Base-by-base conservation (phyloP, 2,888 invertebrate genomes). In the Zaprionus lineosus region DNA sequence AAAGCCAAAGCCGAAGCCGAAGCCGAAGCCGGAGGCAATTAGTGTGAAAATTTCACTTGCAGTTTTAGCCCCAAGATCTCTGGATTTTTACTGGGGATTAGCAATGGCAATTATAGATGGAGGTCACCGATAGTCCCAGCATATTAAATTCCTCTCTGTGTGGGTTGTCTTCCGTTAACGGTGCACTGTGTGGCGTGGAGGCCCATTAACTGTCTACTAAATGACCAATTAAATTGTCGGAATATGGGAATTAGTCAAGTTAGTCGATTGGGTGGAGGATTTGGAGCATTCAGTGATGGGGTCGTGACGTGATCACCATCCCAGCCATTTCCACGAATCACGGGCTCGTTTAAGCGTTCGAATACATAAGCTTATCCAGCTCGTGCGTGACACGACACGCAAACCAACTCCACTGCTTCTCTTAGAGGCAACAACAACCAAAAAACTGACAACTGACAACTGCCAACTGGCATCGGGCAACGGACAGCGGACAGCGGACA, bases 11-110 rank as follows among this genome's bases (percentile, higher is more conserved):
- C n/a, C n/a, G n/a, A n/a, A n/a, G n/a, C n/a, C n/a, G n/a, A n/a
- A n/a, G n/a, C n/a, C n/a, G n/a, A 19, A 47, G 70, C 78, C 71
- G 70, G 59, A 50, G 78, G 82, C 78, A 78, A 78, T 78, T 78
- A 84, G 83, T 63, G 62, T 74, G 83, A 65, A 82, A 78, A 84
- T 78, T 78, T 78, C 78, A 78, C 78, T 78, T 78, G 78, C 78
- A 78, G 75, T 78, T 78, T 78, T 81, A 74, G 64, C 53, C 58
- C 53, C 67, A 43, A 51, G 62, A 57, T 84, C 60, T 81, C 61
- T 74, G 78, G 56, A 28, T 43, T 29, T n/a, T 18, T 16, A n/a
- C 19, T 28, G 61, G 67, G 84, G 77, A 77, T 84, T 77, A 84
- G 82, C 82, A 39, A 67, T 74, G 58, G 61, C 74, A 77, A 84